A percentile compares a stretch with the other conserved stretches of the same genome.
These are phyloP conservation scores for Seriola aureovittata DNA, from an alignment of 2,113 vertebrate genomes.

Conservation along the genomic window DNA sequence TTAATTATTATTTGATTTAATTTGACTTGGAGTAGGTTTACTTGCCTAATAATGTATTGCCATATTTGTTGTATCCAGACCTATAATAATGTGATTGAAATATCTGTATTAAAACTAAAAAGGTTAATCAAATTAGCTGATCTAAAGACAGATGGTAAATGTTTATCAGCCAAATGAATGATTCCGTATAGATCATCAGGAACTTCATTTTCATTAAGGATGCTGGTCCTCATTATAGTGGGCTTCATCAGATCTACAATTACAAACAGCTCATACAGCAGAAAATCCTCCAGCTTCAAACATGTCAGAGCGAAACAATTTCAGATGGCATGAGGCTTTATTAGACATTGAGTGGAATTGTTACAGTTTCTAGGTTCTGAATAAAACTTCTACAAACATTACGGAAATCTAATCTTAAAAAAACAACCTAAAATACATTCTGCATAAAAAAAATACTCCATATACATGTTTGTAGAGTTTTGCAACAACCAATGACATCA, in stretches of 20 bases:
- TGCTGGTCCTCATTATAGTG: neutral
- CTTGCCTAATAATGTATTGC: no score
- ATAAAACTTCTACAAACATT: neutral
- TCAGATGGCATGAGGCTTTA: slow-evolving; percentile 19
- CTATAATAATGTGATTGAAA: no score
- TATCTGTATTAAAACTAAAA: neutral
- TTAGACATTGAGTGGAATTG: slow-evolving; percentile 7
- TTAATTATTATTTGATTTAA: no score
- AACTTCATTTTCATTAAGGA: neutral
- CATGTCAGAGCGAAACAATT: neutral
- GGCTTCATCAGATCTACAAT: neutral
- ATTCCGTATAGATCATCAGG: neutral
- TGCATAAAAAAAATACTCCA: neutral
- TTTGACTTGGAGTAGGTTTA: no score
- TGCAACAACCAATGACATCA: neutral
- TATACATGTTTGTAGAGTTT: neutral
- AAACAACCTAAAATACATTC: neutral
- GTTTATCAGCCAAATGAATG: neutral
- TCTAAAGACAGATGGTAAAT: no score
- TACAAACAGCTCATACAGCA: neutral
- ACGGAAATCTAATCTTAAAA: neutral
- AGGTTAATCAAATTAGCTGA: no score
- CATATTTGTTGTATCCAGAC: no score
- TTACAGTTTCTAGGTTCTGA: slow-evolving; percentile 3
- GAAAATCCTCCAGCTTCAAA: neutral